These are phyloP conservation scores for Athalia cordata DNA, from an alignment of 2,888 invertebrate species.

Conservation along the genomic window DNA sequence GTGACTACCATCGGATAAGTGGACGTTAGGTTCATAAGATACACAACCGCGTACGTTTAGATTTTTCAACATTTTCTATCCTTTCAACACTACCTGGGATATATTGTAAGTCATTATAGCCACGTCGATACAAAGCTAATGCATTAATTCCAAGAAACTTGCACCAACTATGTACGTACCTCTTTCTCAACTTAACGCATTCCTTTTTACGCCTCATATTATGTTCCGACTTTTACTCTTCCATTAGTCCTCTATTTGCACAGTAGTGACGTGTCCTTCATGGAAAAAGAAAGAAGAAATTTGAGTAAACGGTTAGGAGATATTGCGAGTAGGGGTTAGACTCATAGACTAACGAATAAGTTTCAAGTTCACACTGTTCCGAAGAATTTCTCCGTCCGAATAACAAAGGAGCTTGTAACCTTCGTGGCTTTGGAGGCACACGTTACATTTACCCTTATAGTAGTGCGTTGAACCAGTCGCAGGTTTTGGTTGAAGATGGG, in stretches of 20 bases:
- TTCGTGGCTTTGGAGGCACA: not conserved
- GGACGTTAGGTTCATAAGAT: not conserved
- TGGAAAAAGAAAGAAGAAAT: not conserved
- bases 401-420: slow-evolving; percentile 3
- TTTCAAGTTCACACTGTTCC: not conserved
- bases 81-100: not conserved
- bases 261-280: too few relatives aligned
- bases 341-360: too few relatives aligned
- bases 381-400: not conserved
- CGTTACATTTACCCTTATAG: slow-evolving; percentile 34
- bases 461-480: slow-evolving; percentile 36
- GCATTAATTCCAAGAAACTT: slow-evolving; percentile 40
- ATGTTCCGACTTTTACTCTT: too few relatives aligned
- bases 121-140: slow-evolving; percentile 15
- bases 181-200: not conserved
- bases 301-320: too few relatives aligned
- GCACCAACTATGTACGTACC: not conserved
- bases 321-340: too few relatives aligned
- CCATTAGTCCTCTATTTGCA: too few relatives aligned
- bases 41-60: too few relatives aligned
- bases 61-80: slow-evolving; percentile 10
- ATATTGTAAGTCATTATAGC: slow-evolving; percentile 8
- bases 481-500: slow-evolving; percentile 2
- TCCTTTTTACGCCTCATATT: not conserved
- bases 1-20: too few relatives aligned